Evolutionary conservation across 2,888 invertebrate species (phyloP).

Genomic region (Drosophila paramelanica): DNA sequence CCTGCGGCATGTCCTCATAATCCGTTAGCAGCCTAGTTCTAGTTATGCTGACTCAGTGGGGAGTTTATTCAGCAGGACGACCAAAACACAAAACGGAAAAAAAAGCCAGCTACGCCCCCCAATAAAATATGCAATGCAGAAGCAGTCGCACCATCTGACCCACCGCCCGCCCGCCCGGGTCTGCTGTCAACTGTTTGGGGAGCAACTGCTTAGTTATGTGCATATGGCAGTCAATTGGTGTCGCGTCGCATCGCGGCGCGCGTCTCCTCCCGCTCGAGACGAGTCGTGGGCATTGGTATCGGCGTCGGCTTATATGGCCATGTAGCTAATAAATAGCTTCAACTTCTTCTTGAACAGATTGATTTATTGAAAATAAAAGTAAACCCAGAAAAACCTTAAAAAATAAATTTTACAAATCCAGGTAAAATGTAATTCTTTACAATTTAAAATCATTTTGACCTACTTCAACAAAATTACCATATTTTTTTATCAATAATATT

Average conservation of each 20-base stretch:
- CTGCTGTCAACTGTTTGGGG: slow-evolving; percentile 61
- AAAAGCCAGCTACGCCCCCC: slow-evolving; percentile 13
- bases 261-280: slow-evolving; percentile 28
- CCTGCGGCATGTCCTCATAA: slow-evolving; percentile 79
- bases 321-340: slow-evolving; percentile 17
- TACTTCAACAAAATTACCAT: too few relatives aligned
- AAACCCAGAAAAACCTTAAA: too few relatives aligned
- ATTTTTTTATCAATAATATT: too few relatives aligned
- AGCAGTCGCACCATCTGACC: slow-evolving; percentile 28
- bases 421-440: too few relatives aligned
- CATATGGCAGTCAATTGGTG: slow-evolving; percentile 74
- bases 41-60: slow-evolving; percentile 71
- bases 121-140: slow-evolving; percentile 52
- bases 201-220: slow-evolving; percentile 68
- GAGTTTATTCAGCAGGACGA: slow-evolving; percentile 48
- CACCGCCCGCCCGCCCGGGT: not conserved
- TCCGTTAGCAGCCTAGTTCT: slow-evolving; percentile 77
- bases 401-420: too few relatives aligned
- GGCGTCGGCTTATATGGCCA: too few relatives aligned
- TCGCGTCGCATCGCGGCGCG: slow-evolving; percentile 35
- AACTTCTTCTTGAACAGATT: slow-evolving; percentile 23
- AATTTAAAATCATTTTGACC: too few relatives aligned
- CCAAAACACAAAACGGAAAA: slow-evolving; percentile 10
- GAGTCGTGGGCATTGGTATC: slow-evolving; percentile 8
- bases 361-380: slow-evolving; percentile 3